Base-by-base conservation (phyloP, 2,113 vertebrate species). In the Anarhynchus alexandrinus region DNA sequence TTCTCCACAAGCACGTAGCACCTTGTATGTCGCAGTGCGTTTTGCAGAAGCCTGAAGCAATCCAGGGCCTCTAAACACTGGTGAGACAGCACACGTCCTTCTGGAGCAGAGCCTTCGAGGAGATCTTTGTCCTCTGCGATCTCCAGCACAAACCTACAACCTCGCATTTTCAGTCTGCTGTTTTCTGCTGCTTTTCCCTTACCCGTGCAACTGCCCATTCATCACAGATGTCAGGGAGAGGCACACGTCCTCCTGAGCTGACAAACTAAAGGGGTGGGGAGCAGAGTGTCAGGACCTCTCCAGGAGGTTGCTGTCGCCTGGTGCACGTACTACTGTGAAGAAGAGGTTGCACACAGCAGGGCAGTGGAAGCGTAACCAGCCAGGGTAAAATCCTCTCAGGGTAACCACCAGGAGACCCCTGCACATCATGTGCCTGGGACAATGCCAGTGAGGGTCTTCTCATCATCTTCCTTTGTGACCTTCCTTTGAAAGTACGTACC, bases 281-380 rank as follows among this genome's bases (percentile, higher is more conserved):
- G 71, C 40, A 55, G 43, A 54, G 26, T 30, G 67, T 15, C 12
- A 19, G 71, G 55, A 42, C 20, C 42, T 66, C 64, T 58, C 42
- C 51, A 5, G 79, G 85, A 61, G 65, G 13, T 17, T 73, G 27
- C 82, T 55, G 12, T 38, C 15, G 21, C 62, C 14, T 16, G 4
- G 1, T 1, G 0, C 38, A 17, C 10, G 0, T 38, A 3, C 27
- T 12, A 0, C 15, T 61, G 40, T 15, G 69, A n/a, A 57, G 69
- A 45, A 61, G 72, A 67, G 43, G 11, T 40, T 78, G 26, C 55
- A 65, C 43, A 12, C 16, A 85, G 67, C 67, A 58, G 43, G 59
- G 18, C 54, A 7, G 9, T 67, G 65, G 43, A 73, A 82, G 36
- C 3, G 1, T 74, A 45, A 49, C 57, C 54, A 96, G 42, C 21